Evolutionary conservation across 2,888 invertebrate genomes (phyloP).

Genomic region (Eupsilia transversa): DNA sequence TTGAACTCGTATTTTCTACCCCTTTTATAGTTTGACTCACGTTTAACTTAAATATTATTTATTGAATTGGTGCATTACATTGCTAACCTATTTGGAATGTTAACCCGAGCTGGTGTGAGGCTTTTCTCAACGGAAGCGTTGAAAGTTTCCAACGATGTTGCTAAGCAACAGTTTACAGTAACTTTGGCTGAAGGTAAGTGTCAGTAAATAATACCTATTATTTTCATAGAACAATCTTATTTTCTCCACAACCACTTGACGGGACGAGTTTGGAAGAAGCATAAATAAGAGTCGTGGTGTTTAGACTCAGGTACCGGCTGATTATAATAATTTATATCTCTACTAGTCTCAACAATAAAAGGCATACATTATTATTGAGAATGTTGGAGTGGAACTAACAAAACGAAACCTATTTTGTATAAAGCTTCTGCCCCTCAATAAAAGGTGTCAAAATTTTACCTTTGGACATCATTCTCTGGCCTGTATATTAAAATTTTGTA

Average conservation of each 20-base stretch:
- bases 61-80: conserved; percentile 19
- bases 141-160: conserved; percentile 86
- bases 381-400: not conserved
- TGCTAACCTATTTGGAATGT: conserved; percentile 77
- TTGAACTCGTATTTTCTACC: not conserved
- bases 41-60: not conserved
- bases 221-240: not conserved
- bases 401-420: not conserved
- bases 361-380: not conserved
- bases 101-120: conserved; percentile 80
- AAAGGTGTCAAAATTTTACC: not conserved
- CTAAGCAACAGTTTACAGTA: conserved; percentile 87
- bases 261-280: too few relatives aligned
- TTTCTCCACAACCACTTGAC: not conserved
- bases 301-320: not conserved
- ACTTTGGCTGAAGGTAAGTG: conserved; percentile 79
- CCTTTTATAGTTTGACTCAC: not conserved
- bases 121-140: conserved; percentile 83
- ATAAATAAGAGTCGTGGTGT: not conserved
- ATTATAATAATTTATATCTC: not conserved
- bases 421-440: not conserved
- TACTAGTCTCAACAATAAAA: not conserved
- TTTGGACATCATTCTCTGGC: not conserved
- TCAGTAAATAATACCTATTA: not conserved
- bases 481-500: not conserved